A percentile compares a stretch with the other conserved stretches of the same genome.
Conservation (phyloP, 2,113 vertebrate genomes). For the Meles meles region DNA sequence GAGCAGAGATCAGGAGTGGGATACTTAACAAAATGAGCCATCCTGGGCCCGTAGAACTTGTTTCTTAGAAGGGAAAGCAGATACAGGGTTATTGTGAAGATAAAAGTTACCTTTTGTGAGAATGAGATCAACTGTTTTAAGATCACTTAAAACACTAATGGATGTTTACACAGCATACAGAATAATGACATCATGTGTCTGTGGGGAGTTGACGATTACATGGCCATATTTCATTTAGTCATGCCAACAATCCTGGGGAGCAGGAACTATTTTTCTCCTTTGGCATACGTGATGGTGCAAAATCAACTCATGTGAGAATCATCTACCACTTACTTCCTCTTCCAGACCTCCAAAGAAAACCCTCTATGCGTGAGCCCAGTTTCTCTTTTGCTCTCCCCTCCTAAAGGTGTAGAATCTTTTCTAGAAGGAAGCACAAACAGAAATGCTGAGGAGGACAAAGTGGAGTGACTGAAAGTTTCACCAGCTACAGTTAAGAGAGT, state of each 20-base stretch:
- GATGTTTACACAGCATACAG: background rate
- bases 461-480: background rate
- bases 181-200: background rate
- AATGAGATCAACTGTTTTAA: slow-evolving; percentile 21
- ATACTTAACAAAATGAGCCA: background rate
- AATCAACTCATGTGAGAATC: background rate
- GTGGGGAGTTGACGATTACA: background rate
- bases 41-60: background rate
- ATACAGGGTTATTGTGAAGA: background rate
- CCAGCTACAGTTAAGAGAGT: background rate
- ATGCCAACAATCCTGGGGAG: background rate
- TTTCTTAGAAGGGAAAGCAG: slow-evolving; percentile 30
- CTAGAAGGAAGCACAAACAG: background rate
- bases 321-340: background rate
- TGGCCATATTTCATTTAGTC: background rate
- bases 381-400: background rate
- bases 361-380: background rate
- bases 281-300: background rate
- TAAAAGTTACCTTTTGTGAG: slow-evolving; percentile 34
- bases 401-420: background rate
- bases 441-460: background rate
- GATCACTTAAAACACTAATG: background rate
- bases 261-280: background rate
- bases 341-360: background rate
- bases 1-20: background rate